These are phyloP conservation scores for Priocnemis perturbator DNA, from an alignment of 2,888 invertebrate genomes.

Conservation along the genomic window DNA sequence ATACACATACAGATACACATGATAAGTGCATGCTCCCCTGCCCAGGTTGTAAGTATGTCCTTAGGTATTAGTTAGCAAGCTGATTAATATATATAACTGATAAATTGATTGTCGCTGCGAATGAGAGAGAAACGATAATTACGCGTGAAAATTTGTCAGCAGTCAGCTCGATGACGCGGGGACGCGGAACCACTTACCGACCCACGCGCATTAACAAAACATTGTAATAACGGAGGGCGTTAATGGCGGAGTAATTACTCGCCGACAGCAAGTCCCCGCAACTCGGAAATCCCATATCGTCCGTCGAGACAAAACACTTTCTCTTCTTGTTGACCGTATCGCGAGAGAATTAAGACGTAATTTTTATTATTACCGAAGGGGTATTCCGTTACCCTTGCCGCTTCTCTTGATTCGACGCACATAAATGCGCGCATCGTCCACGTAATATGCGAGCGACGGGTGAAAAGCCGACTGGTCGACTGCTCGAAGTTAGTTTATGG, in stretches of 20 bases:
- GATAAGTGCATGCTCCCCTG: slow-evolving; percentile 63
- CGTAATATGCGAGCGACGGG: background rate
- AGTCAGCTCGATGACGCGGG: background rate
- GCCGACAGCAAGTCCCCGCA: background rate
- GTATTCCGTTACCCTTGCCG: too few relatives aligned
- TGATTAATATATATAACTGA: slow-evolving; percentile 43
- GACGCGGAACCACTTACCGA: background rate
- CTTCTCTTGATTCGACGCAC: too few relatives aligned
- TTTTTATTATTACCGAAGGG: too few relatives aligned
- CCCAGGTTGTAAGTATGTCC: slow-evolving; percentile 72
- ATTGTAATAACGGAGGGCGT: too few relatives aligned
- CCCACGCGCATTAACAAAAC: too few relatives aligned
- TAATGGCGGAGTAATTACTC: too few relatives aligned
- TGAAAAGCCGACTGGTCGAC: background rate
- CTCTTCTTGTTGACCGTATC: too few relatives aligned
- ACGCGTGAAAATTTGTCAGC: slow-evolving; percentile 6
- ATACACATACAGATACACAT: slow-evolving; percentile 59
- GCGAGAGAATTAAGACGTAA: too few relatives aligned
- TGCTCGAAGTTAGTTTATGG: slow-evolving; percentile 62
- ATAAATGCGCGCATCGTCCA: too few relatives aligned
- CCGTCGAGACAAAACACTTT: too few relatives aligned
- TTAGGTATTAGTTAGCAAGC: slow-evolving; percentile 63
- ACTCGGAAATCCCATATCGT: background rate
- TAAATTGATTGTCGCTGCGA: background rate
- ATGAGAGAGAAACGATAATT: background rate